Base-by-base conservation (phyloP, 2,888 invertebrate genomes). In the Xylophagus ater region DNA sequence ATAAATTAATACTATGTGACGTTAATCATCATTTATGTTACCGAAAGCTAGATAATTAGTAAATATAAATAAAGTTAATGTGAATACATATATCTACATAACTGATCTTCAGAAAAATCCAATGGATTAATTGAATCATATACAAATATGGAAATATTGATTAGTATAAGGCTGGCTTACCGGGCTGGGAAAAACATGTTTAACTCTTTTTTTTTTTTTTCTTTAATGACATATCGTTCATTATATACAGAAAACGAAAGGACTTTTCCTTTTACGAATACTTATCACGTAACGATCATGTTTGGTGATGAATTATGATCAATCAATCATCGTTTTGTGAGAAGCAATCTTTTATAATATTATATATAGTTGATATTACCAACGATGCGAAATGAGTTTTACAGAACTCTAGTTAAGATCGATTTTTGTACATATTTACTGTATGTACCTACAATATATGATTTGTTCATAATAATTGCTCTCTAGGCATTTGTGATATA, bases 401-500 rank as follows among this genome's bases (percentile, higher is more conserved):
- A 33, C 17, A 15, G 14, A 23, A 24, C 31, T 31, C 31, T 31
- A 17, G 29, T 34, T 26, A 32, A 35, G 36, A 39, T 39, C 36
- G 36, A 36, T 40, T 43, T 34, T 34, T 25, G 37, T 37, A 34
- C 24, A 34, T 34, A 26, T 3, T n/a, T n/a, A n/a, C n/a, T n/a
- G n/a, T n/a, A 25, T 28, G 34, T 41, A 41, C 38, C 34, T 44
- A 44, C 23, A 35, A 30, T 19, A n/a, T 25, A 37, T 35, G 44
- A 44, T 44, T 44, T 44, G 44, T 44, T 41, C 40, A 30, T 41
- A 44, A 44, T 44, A 44, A 44, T 44, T 44, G 35, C 41, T 38
- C 38, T 38, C 31, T 36, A 33, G 41, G 44, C 41, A 44, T 41
- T 18, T 38, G 44, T 44, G 44, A 44, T 44, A 44, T 44, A 44